Base-by-base conservation (phyloP, 2,113 vertebrate genomes). In the Pagrus major region DNA sequence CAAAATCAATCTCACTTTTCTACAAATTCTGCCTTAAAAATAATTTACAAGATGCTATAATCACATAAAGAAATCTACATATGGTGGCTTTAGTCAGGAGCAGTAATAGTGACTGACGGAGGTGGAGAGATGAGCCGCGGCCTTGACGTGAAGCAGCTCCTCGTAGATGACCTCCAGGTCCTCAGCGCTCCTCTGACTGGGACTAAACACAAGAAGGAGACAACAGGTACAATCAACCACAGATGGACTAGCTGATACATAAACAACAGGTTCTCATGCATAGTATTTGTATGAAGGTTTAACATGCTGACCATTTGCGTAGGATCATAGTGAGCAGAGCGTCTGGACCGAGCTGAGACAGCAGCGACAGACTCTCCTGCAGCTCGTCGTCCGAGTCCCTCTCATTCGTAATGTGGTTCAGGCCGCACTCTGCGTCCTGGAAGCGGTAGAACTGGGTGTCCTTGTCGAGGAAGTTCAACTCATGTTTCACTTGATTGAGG, bases 141-240 rank as follows among this genome's bases (percentile, higher is more conserved):
- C 97, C 76, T 98, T 98, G 88, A 98, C 94, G 51, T 99, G 97
- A 0, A 98, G 95, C 52, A 99, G 92, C 90, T 99, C 98, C 91
- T 99, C 98, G 0, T 97, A 99, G 77, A 99, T 99, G 68, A 99
- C 95, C 76, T 98, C 97, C 85, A 98, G 92, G 84, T 99, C 98
- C 14, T 98, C 98, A 0, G 95, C 93, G 0, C 95, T 96, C 80
- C 98, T 96, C 85, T 99, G 98, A 58, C 91, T 95, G 0, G 97
- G 98, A 64, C 97, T 99, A 76, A 3, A 47, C 23, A 49, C 39
- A 75, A 39, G 1, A 6, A 9, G 64, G 3, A 23, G 5, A 46
- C 8, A 64, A 9, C 10, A 12, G 11, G 9, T 35, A 25, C 14
- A 27, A 66, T 52, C 25, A 49, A 31, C 5, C 55, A 72, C 18